Conservation (phyloP, 2,113 vertebrate species). For the Nansenia antarctica region DNA sequence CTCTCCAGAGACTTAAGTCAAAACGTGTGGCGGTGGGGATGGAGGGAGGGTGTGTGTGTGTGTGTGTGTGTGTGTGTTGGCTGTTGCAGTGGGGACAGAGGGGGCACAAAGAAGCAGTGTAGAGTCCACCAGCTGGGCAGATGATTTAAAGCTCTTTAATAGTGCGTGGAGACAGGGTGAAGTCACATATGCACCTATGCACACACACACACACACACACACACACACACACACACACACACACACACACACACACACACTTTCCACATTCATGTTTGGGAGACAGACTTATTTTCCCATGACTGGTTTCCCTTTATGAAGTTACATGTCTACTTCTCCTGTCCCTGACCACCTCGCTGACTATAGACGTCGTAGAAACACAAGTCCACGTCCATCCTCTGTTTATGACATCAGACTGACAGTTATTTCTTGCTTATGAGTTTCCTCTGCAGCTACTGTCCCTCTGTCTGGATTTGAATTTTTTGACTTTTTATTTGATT, state of each 20-base stretch:
- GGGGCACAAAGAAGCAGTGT: constrained; percentile 1
- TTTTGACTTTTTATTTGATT: too few relatives aligned
- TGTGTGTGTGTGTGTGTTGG: constrained; percentile 18
- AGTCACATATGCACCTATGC: background rate
- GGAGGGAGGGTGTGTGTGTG: constrained; percentile 4
- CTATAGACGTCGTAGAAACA: background rate
- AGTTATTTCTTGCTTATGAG: background rate
- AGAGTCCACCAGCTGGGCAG: constrained; percentile 28
- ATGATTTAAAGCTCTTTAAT: constrained; percentile 42
- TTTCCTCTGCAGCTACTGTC: background rate
- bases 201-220: constrained; percentile 5
- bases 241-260: background rate
- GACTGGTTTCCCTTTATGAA: background rate
- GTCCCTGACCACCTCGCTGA: background rate
- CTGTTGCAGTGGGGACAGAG: background rate
- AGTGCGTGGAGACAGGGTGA: constrained; percentile 26
- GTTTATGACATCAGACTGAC: background rate
- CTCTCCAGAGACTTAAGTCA: constrained; percentile 51
- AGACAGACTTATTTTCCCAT: background rate
- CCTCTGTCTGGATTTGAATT: background rate
- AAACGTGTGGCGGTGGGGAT: constrained; percentile 13
- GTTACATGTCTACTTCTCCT: background rate
- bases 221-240: background rate
- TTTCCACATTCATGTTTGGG: background rate
- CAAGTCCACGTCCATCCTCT: background rate